These are phyloP conservation scores for Ormyrus rosae DNA, from an alignment of 2,888 invertebrate genomes.

Conservation along the genomic window DNA sequence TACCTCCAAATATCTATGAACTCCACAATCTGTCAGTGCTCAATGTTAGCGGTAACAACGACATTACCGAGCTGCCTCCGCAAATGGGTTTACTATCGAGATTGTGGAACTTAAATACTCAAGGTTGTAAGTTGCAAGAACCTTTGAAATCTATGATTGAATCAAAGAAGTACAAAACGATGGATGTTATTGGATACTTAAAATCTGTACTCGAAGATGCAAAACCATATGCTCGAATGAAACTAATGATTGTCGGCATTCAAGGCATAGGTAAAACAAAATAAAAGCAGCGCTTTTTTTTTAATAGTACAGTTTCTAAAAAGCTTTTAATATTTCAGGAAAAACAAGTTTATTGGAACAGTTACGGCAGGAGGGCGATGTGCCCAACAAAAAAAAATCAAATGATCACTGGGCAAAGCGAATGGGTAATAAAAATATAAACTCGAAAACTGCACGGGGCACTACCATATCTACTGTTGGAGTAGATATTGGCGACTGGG, in stretches of 20 bases:
- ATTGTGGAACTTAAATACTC: slow-evolving; percentile 97
- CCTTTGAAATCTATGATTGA: slow-evolving; percentile 94
- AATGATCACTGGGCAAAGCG: slow-evolving; percentile 94
- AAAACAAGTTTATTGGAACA: slow-evolving; percentile 96
- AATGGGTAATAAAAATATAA: slow-evolving; percentile 93
- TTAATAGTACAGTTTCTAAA: not conserved
- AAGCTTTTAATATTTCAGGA: slow-evolving; percentile 46
- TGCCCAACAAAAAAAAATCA: slow-evolving; percentile 82
- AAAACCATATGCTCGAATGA: slow-evolving; percentile 94
- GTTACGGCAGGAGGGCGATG: slow-evolving; percentile 89
- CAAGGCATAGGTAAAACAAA: slow-evolving; percentile 81
- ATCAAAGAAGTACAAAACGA: slow-evolving; percentile 94
- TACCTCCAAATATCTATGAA: slow-evolving; percentile 91
- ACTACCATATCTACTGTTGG: slow-evolving; percentile 96
- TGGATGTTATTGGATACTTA: slow-evolving; percentile 95
- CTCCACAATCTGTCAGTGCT: slow-evolving; percentile 93
- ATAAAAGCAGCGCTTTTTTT: slow-evolving; percentile 5
- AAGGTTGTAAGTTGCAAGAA: slow-evolving; percentile 91
- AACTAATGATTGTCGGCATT: slow-evolving; percentile 96
- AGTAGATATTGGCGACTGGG: slow-evolving; percentile 97
- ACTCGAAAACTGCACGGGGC: slow-evolving; percentile 85
- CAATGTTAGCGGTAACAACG: slow-evolving; percentile 91
- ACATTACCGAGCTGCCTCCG: slow-evolving; percentile 92
- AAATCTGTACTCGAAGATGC: slow-evolving; percentile 93
- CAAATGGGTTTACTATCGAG: slow-evolving; percentile 95